A percentile compares a stretch with the other conserved stretches of the same genome.
Evolutionary conservation across 2,797 vertebrate genomes (phyloP).

Genomic region (Vultur gryphus): DNA sequence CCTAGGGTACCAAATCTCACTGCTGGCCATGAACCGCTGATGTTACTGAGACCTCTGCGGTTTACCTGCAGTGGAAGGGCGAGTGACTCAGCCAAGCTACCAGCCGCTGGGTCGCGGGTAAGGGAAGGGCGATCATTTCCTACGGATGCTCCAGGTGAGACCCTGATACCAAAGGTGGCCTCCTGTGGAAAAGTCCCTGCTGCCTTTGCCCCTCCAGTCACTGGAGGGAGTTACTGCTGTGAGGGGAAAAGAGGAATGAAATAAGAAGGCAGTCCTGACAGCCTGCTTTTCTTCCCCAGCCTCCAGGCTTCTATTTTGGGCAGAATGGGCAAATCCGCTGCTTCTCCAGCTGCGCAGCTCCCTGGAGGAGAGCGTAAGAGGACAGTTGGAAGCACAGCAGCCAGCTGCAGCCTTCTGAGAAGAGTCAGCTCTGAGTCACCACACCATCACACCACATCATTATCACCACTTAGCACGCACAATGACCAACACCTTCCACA

Average conservation of each 20-base stretch:
- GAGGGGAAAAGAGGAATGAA: not conserved
- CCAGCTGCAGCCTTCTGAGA: not conserved
- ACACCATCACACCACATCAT: fast-evolving
- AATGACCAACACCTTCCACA: not conserved
- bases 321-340: not conserved
- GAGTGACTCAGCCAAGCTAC: not conserved
- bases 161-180: not conserved
- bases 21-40: not conserved
- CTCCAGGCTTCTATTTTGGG: not conserved
- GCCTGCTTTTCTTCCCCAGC: not conserved
- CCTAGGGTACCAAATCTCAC: not conserved
- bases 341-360: not conserved
- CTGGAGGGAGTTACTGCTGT: not conserved
- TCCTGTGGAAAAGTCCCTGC: not conserved
- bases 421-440: not conserved
- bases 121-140: not conserved
- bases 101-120: fast-evolving
- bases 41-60: not conserved
- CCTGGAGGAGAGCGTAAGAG: not conserved
- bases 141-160: not conserved
- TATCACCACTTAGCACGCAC: not conserved
- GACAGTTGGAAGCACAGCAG: not conserved
- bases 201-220: not conserved
- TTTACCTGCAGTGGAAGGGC: not conserved
- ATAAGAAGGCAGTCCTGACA: not conserved